Conservation (phyloP, 2,113 vertebrate genomes). For the Polypterus bichir region DNA sequence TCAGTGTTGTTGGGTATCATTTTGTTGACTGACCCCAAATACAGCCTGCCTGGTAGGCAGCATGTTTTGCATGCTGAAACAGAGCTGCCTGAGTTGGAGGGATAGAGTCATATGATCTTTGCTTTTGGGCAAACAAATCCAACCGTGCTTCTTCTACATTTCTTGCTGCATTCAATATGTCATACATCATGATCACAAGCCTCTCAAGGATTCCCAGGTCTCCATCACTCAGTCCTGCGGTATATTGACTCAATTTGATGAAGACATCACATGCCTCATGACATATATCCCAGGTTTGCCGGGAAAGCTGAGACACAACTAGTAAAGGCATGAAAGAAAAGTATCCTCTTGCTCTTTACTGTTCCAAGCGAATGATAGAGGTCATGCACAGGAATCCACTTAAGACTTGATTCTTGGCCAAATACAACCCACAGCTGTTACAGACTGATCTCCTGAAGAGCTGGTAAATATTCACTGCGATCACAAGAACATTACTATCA, state of each 20-base stretch:
- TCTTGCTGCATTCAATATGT: not conserved
- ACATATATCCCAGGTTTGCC: not conserved
- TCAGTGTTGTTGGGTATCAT: not conserved
- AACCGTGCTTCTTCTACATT: not conserved
- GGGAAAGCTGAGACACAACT: not conserved
- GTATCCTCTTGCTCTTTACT: not conserved
- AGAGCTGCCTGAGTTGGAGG: not conserved
- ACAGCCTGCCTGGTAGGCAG: not conserved
- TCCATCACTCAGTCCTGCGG: not conserved
- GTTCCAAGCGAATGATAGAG: not conserved
- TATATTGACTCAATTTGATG: not conserved
- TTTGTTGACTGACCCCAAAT: conserved; percentile 2
- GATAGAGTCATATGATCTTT: not conserved
- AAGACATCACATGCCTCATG: not conserved
- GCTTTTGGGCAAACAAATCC: not conserved
- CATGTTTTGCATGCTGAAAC: not conserved
- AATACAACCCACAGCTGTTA: not conserved
- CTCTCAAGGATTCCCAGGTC: not conserved
- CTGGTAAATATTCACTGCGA: not conserved
- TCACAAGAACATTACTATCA: conserved; percentile 1
- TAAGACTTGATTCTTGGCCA: not conserved
- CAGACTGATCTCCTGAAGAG: not conserved
- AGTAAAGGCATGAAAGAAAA: not conserved
- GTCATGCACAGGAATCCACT: not conserved
- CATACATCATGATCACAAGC: not conserved